These are phyloP conservation scores for Brienomyrus brachyistius DNA, from an alignment of 2,113 vertebrate species.

Conservation along the genomic window DNA sequence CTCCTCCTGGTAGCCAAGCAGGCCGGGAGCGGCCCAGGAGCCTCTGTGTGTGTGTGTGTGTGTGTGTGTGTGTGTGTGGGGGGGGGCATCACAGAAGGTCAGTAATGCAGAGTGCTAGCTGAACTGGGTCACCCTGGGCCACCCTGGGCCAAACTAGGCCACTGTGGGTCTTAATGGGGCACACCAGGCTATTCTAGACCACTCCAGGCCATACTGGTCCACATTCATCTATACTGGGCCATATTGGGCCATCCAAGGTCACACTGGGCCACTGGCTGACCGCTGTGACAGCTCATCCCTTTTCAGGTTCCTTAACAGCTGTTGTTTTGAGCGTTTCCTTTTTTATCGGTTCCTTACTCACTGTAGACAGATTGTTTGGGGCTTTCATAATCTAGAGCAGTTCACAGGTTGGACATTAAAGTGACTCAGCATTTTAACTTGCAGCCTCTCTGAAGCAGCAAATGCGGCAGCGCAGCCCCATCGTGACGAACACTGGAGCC, in stretches of 20 bases:
- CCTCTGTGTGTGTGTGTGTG: background rate
- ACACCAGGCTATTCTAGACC: background rate
- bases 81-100: background rate
- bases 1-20: conserved; percentile 50
- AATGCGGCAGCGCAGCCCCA: background rate
- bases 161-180: background rate
- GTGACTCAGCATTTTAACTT: background rate
- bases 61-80: too few relatives aligned
- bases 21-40: conserved; percentile 28
- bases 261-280: background rate
- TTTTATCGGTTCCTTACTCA: background rate
- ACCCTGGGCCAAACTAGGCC: background rate
- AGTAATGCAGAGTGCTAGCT: background rate
- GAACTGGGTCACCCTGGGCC: background rate
- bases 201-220: background rate
- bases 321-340: background rate
- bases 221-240: background rate
- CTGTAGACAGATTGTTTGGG: background rate
- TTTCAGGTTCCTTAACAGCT: background rate
- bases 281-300: background rate
- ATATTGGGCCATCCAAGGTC: background rate
- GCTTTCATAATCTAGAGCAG: background rate
- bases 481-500: background rate
- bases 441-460: background rate
- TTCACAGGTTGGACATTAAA: background rate